Evolutionary conservation across 2,888 invertebrate species (phyloP).

Genomic region (Lithophane semibrunnea): DNA sequence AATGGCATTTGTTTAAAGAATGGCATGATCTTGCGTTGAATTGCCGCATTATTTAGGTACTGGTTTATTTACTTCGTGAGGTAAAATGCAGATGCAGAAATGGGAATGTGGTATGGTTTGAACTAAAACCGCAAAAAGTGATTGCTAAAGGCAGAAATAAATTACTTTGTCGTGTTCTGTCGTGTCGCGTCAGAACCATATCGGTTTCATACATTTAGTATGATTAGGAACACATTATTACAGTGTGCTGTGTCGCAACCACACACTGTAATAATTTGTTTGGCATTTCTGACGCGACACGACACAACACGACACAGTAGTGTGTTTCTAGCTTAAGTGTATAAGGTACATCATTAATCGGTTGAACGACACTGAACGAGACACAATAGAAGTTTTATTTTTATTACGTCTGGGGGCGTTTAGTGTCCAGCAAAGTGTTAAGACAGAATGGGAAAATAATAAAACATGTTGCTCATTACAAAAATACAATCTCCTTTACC

Average conservation of each 20-base stretch:
- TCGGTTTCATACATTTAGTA: too few relatives aligned
- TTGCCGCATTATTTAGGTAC: constrained; percentile 23
- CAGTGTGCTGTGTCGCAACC: too few relatives aligned
- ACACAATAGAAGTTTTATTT: background rate
- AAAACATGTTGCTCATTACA: too few relatives aligned
- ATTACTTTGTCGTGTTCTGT: too few relatives aligned
- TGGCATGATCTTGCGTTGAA: constrained; percentile 51
- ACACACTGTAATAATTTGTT: too few relatives aligned
- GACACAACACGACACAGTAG: too few relatives aligned
- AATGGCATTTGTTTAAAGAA: constrained; percentile 55
- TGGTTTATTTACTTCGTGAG: constrained; percentile 10
- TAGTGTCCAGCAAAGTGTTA: background rate
- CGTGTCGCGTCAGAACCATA: too few relatives aligned
- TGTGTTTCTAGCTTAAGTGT: background rate
- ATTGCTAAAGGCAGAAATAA: background rate
- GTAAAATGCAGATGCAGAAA: background rate
- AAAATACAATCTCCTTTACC: background rate
- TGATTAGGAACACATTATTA: too few relatives aligned
- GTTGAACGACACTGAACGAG: background rate
- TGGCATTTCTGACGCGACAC: too few relatives aligned
- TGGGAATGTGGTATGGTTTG: too few relatives aligned
- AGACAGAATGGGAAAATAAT: too few relatives aligned
- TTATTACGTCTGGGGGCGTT: background rate
- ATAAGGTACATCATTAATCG: background rate
- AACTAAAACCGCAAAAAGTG: background rate